These are phyloP conservation scores for Neolamprologus longior DNA, from an alignment of 2,113 vertebrate species.

Conservation along the genomic window DNA sequence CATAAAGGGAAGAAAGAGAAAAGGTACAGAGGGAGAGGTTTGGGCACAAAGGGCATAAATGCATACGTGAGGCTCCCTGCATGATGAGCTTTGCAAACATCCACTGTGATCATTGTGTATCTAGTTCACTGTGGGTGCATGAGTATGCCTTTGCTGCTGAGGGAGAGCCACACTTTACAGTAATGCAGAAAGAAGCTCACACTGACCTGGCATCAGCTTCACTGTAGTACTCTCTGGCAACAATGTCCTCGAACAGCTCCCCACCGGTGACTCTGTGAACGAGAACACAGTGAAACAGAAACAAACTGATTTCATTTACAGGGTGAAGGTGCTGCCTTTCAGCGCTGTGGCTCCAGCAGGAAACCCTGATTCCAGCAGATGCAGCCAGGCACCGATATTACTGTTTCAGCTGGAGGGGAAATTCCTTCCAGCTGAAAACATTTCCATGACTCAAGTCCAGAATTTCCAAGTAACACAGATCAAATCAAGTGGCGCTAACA, in stretches of 20 bases:
- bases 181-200: neutral
- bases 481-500: neutral
- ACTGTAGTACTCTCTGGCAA: conserved; percentile 90
- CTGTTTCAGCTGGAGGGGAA: neutral
- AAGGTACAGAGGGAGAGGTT: neutral
- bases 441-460: neutral
- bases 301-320: fast-evolving
- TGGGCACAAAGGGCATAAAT: neutral
- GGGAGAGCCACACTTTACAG: neutral
- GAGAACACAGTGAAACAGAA: neutral
- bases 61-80: neutral
- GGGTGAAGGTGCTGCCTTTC: neutral
- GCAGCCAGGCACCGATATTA: neutral
- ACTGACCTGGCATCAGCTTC: conserved; percentile 92
- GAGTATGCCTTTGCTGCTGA: neutral
- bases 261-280: conserved; percentile 83
- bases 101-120: neutral
- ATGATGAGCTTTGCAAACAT: neutral
- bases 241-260: conserved; percentile 90
- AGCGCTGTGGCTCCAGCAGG: neutral
- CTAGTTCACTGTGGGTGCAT: neutral
- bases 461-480: neutral
- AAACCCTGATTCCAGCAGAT: neutral
- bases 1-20: neutral
- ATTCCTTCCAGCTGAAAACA: neutral